Conservation (phyloP, 2,888 invertebrate species). For the Netelia virgata region DNA sequence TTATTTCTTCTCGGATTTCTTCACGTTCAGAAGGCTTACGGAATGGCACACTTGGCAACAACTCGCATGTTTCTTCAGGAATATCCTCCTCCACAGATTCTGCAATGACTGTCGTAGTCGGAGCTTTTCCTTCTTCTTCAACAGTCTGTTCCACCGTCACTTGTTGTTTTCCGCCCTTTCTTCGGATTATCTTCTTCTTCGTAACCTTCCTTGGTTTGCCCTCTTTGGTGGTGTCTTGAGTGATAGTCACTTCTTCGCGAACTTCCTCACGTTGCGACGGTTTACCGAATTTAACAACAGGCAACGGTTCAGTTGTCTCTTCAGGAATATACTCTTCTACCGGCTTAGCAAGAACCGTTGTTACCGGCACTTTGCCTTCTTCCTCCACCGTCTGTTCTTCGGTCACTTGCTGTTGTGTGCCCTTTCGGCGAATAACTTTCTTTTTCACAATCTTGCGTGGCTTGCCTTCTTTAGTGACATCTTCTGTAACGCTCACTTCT, state of each 20-base stretch:
- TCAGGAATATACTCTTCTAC: slow-evolving; percentile 66
- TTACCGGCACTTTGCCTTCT: slow-evolving; percentile 82
- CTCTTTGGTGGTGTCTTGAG: slow-evolving; percentile 82
- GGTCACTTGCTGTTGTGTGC: slow-evolving; percentile 83
- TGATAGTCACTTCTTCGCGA: slow-evolving; percentile 81
- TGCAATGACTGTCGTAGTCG: slow-evolving; percentile 30
- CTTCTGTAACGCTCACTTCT: slow-evolving; percentile 74
- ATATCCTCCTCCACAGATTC: slow-evolving; percentile 69
- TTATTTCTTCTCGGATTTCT: slow-evolving; percentile 75
- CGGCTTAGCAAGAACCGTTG: slow-evolving; percentile 80
- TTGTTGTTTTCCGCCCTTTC: slow-evolving; percentile 76
- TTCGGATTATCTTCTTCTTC: slow-evolving; percentile 80
- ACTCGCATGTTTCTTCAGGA: slow-evolving; percentile 74
- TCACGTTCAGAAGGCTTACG: slow-evolving; percentile 76
- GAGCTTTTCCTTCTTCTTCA: slow-evolving; percentile 63
- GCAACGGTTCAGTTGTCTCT: slow-evolving; percentile 57
- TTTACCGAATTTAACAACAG: slow-evolving; percentile 43
- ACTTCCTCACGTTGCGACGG: slow-evolving; percentile 74
- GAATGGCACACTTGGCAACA: slow-evolving; percentile 67
- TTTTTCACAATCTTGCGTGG: slow-evolving; percentile 80
- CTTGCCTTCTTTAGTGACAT: slow-evolving; percentile 70
- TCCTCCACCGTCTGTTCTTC: slow-evolving; percentile 84
- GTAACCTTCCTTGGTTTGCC: slow-evolving; percentile 75
- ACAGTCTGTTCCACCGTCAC: slow-evolving; percentile 77
- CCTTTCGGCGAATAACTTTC: slow-evolving; percentile 82